Evolutionary conservation across 2,113 vertebrate species (phyloP).

Genomic region (Spea multiplicata): DNA sequence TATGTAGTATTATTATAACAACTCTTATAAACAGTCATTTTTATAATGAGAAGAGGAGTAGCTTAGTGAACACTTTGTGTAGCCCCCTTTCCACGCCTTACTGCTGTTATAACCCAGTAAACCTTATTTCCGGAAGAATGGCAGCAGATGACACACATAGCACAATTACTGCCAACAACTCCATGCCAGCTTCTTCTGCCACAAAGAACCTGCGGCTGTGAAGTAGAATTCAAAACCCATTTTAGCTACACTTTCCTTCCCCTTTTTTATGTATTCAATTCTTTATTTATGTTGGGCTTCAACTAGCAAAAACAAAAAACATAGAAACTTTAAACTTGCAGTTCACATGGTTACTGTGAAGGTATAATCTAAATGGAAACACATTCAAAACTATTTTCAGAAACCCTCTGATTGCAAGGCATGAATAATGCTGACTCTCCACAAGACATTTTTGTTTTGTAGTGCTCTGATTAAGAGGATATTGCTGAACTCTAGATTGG

Average conservation of each 20-base stretch:
- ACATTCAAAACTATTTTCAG: no score
- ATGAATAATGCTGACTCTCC: no score
- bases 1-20: not conserved
- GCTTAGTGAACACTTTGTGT: slow-evolving; percentile 22
- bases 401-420: no score
- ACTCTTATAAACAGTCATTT: not conserved
- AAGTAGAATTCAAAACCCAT: slow-evolving; percentile 83
- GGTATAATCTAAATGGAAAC: no score
- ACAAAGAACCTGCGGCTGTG: slow-evolving; percentile 87
- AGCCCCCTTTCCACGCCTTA: not conserved
- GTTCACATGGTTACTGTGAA: slow-evolving; percentile 64
- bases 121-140: slow-evolving; percentile 85
- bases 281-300: no score
- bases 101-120: slow-evolving; percentile 78
- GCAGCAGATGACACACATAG: slow-evolving; percentile 82
- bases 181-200: slow-evolving; percentile 84
- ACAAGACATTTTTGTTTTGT: no score
- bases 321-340: slow-evolving; percentile 66
- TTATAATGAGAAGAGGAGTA: slow-evolving; percentile 6
- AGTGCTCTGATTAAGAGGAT: no score
- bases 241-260: slow-evolving; percentile 72
- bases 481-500: no score
- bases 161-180: slow-evolving; percentile 80
- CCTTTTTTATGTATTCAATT: no score
- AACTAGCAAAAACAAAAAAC: no score